A percentile compares a stretch with the other conserved stretches of the same genome.
phyloP scores from a whole-genome alignment of 2,113 vertebrate species.

The Sapayoa aenigma region DNA sequence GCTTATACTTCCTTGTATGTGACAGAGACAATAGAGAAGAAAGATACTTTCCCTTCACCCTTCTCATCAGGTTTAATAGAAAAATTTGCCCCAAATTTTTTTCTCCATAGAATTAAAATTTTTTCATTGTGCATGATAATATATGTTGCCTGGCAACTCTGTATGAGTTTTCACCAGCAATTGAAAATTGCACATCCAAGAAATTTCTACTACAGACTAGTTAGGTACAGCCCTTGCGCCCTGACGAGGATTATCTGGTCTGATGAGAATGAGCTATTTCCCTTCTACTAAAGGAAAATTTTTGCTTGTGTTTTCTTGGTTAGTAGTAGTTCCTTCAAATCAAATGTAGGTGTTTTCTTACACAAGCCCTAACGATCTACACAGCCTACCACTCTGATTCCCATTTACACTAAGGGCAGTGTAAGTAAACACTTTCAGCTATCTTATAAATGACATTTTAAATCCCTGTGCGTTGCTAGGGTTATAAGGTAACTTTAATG shows the following conservation, averaged over 20 bases:
- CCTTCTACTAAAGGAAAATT: background rate
- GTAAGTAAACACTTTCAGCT: background rate
- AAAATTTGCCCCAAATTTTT: background rate
- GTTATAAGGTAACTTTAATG: background rate
- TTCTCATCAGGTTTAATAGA: background rate
- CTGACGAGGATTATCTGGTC: background rate
- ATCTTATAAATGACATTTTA: background rate
- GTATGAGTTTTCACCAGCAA: background rate
- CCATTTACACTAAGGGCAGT: background rate
- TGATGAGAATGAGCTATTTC: constrained; percentile 33
- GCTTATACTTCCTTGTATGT: background rate
- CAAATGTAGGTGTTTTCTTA: background rate
- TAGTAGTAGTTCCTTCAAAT: background rate
- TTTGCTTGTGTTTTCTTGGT: background rate
- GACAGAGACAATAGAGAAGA: background rate
- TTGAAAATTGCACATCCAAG: background rate
- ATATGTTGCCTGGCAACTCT: constrained; percentile 16
- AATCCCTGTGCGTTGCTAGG: background rate
- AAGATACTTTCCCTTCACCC: background rate
- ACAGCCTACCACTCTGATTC: background rate
- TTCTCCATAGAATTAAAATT: background rate
- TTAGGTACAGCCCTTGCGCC: background rate
- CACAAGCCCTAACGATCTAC: background rate
- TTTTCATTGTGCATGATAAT: constrained; percentile 3
- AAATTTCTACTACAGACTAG: background rate